Conservation (phyloP, 2,797 vertebrate species). For the Onychomys torridus region DNA sequence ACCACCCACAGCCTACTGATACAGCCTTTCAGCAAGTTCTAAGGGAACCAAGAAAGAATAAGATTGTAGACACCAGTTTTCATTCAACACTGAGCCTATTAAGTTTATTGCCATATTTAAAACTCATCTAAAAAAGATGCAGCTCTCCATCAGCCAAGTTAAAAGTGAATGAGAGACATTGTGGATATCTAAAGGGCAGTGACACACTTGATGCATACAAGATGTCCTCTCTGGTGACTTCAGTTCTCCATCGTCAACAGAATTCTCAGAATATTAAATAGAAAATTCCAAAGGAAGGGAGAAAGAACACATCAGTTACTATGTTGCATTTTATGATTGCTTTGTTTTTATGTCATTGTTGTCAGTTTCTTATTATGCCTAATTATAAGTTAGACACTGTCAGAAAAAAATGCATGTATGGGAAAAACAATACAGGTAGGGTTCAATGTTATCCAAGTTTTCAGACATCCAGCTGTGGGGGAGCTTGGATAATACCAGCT, state of each 20-base stretch:
- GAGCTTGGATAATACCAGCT: neutral
- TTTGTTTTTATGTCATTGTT: neutral
- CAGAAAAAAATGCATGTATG: neutral
- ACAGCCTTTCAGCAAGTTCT: neutral
- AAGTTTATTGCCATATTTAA: neutral
- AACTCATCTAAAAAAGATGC: neutral
- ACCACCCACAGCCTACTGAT: slow-evolving; percentile 49
- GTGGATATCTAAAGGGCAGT: neutral
- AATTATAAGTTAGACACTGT: neutral
- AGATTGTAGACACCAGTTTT: neutral
- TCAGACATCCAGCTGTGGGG: neutral
- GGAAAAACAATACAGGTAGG: neutral
- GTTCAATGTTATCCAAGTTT: neutral
- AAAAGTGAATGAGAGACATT: neutral
- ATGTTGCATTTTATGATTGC: neutral
- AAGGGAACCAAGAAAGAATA: neutral
- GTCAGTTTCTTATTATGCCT: neutral
- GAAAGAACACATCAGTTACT: neutral
- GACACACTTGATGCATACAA: too few relatives aligned
- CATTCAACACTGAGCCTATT: neutral
- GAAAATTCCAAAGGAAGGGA: neutral
- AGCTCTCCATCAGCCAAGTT: neutral
- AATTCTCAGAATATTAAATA: neutral
- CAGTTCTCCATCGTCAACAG: neutral
- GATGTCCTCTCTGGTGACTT: neutral